Evolutionary conservation across 64 coral and sea anemone genomes (phyloP).

Genomic region (Dendronephthya gigantea): DNA sequence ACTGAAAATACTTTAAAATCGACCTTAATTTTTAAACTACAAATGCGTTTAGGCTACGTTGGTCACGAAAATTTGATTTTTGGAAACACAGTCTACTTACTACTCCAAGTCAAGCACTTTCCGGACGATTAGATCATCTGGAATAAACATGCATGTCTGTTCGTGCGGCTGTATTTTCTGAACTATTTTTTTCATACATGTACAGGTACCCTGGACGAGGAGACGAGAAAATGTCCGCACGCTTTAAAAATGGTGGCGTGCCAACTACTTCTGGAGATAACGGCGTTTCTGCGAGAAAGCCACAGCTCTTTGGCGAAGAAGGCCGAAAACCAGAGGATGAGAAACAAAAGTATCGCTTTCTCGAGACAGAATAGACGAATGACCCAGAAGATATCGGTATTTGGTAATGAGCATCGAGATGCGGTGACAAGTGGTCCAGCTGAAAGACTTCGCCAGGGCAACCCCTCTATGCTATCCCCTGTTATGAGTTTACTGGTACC

Average conservation of each 20-base stretch:
- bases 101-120: too few relatives aligned
- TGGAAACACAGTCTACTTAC: too few relatives aligned
- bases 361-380: not conserved
- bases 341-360: slow-evolving; percentile 9
- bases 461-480: not conserved
- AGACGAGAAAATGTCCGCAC: slow-evolving; percentile 9
- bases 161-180: too few relatives aligned
- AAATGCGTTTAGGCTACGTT: too few relatives aligned
- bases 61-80: too few relatives aligned
- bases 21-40: too few relatives aligned
- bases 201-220: not conserved
- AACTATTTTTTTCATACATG: not conserved
- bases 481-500: not conserved
- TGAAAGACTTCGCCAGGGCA: not conserved
- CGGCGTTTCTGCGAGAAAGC: slow-evolving; percentile 9
- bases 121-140: too few relatives aligned
- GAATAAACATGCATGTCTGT: too few relatives aligned
- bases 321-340: not conserved
- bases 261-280: slow-evolving; percentile 1
- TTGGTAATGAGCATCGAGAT: not conserved
- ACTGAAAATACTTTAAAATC: too few relatives aligned
- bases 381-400: not conserved
- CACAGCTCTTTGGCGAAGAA: not conserved
- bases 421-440: not conserved
- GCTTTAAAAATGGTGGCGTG: slow-evolving; percentile 2